These are phyloP conservation scores for Nycticryphes semicollaris DNA, from an alignment of 2,113 vertebrate genomes.

Conservation along the genomic window DNA sequence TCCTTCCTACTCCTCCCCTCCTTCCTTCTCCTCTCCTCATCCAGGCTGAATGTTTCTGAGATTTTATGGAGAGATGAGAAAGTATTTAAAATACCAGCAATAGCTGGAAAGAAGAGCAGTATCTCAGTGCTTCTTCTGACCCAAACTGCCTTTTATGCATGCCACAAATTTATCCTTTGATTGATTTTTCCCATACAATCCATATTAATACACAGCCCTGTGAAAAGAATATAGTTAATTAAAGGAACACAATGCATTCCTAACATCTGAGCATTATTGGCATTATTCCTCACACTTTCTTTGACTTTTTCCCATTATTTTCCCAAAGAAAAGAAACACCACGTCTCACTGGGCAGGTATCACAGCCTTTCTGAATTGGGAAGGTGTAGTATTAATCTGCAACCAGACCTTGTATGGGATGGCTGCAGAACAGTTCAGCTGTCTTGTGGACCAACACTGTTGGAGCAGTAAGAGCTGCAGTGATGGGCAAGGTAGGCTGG, in stretches of 20 bases:
- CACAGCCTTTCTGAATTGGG: neutral
- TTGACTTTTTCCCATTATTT: neutral
- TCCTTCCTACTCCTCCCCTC: neutral
- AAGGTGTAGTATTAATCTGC: neutral
- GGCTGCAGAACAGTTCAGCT: neutral
- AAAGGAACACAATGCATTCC: neutral
- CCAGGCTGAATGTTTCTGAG: neutral
- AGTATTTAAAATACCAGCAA: neutral
- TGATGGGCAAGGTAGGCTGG: neutral
- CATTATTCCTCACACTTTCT: neutral
- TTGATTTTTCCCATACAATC: neutral
- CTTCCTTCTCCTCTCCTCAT: neutral
- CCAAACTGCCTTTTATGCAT: neutral
- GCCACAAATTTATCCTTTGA: neutral
- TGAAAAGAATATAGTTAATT: neutral
- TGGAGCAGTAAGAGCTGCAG: neutral
- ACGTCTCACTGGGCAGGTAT: neutral
- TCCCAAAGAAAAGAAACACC: neutral
- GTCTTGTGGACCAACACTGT: fast-evolving
- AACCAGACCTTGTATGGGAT: neutral
- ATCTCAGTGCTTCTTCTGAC: neutral
- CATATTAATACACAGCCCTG: neutral
- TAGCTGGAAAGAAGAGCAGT: neutral
- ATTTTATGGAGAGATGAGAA: neutral
- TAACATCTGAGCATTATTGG: neutral